These are phyloP conservation scores for Tadarida brasiliensis DNA, from an alignment of 2,797 vertebrate species.

Conservation along the genomic window DNA sequence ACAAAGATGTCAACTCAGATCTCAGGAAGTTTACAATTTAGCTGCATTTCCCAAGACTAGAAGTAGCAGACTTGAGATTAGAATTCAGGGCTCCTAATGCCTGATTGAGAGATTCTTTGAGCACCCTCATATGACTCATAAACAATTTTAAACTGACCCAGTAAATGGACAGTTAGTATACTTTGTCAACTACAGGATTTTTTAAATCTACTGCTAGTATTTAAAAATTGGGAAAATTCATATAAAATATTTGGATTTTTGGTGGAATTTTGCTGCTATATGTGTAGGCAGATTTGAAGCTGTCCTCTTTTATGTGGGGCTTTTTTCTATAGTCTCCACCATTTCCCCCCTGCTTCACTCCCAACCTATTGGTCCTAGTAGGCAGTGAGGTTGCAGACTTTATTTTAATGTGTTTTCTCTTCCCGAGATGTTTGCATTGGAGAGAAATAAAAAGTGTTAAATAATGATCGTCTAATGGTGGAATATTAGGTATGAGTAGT, in stretches of 20 bases:
- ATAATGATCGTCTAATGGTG: background rate
- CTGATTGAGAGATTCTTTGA: background rate
- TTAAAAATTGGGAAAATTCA: background rate
- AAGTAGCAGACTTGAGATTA: background rate
- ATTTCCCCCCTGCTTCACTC: background rate
- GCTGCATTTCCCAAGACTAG: background rate
- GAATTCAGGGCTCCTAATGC: background rate
- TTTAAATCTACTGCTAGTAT: background rate
- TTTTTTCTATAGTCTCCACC: background rate
- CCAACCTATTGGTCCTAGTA: background rate
- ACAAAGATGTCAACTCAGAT: background rate
- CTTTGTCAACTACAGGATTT: background rate
- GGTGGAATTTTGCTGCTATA: background rate
- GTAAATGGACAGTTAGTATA: background rate
- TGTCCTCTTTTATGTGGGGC: background rate
- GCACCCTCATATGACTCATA: background rate
- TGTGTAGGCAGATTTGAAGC: background rate
- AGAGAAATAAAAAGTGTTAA: conserved; percentile 11
- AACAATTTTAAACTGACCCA: background rate
- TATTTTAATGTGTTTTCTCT: background rate
- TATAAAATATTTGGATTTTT: background rate
- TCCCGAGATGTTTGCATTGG: background rate
- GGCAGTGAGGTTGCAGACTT: background rate
- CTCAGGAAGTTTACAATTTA: background rate
- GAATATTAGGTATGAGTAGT: background rate